These are phyloP conservation scores for Thermophis baileyi DNA, from an alignment of 2,113 vertebrate species.

Conservation along the genomic window DNA sequence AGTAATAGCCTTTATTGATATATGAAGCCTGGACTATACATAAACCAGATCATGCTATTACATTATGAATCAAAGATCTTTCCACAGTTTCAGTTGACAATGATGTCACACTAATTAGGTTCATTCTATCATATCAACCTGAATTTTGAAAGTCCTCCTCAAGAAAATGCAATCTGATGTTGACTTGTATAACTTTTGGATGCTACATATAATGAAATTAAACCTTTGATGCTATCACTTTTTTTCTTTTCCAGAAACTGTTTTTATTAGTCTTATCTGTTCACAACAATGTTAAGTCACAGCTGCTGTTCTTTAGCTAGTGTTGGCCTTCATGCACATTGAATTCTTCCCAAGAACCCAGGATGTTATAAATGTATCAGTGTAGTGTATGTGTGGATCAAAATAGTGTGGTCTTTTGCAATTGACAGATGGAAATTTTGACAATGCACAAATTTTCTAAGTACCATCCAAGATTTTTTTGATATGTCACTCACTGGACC, in stretches of 20 bases:
- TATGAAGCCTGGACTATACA: background rate
- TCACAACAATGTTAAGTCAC: background rate
- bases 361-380: background rate
- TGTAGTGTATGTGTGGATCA: background rate
- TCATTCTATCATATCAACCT: background rate
- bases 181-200: background rate
- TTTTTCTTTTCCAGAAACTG: background rate
- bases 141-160: background rate
- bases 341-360: background rate
- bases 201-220: background rate
- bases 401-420: background rate
- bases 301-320: background rate
- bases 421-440: background rate
- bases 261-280: background rate
- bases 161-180: background rate
- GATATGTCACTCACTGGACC: background rate
- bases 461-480: background rate
- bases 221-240: background rate
- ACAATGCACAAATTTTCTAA: background rate
- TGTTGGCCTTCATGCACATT: background rate
- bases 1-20: too few relatives aligned
- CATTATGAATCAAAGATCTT: background rate
- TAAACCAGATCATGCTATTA: background rate
- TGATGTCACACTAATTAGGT: background rate
- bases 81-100: background rate